Evolutionary conservation across 2,888 invertebrate species (phyloP).

Genomic region (Nymphalis urticae): DNA sequence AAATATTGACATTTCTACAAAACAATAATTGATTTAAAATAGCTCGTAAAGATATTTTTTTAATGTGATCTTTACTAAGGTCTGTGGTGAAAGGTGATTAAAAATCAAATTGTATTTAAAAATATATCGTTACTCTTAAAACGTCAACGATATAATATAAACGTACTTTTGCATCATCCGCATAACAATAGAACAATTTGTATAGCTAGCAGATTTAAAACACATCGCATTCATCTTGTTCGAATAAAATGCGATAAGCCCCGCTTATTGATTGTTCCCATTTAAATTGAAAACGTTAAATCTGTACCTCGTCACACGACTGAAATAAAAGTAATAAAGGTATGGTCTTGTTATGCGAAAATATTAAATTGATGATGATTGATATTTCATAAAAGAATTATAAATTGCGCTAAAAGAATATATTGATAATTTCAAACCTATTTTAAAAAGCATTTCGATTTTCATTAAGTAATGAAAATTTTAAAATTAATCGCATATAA

Average conservation of each 20-base stretch:
- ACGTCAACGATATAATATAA: slow-evolving; percentile 25
- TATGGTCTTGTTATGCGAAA: slow-evolving; percentile 37
- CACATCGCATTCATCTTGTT: slow-evolving; percentile 68
- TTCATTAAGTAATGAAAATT: slow-evolving; percentile 9
- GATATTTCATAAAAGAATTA: slow-evolving; percentile 19
- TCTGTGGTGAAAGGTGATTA: no score
- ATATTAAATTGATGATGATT: slow-evolving; percentile 28
- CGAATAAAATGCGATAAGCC: slow-evolving; percentile 70
- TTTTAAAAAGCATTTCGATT: slow-evolving; percentile 9
- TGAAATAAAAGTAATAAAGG: slow-evolving; percentile 62
- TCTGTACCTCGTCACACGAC: slow-evolving; percentile 63
- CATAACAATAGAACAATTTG: slow-evolving; percentile 65
- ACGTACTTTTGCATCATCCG: slow-evolving; percentile 39
- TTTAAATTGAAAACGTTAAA: slow-evolving; percentile 70
- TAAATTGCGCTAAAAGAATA: slow-evolving; percentile 12
- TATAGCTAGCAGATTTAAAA: slow-evolving; percentile 70
- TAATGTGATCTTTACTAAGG: no score
- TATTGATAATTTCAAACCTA: slow-evolving; percentile 1
- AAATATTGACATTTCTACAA: no score
- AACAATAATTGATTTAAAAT: no score
- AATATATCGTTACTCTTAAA: neutral
- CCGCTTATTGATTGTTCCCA: slow-evolving; percentile 71
- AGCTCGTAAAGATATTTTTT: no score
- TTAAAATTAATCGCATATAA: neutral
- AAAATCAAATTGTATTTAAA: no score